Conservation (phyloP, 2,888 invertebrate species). For the Apomyelois bistriatella region DNA sequence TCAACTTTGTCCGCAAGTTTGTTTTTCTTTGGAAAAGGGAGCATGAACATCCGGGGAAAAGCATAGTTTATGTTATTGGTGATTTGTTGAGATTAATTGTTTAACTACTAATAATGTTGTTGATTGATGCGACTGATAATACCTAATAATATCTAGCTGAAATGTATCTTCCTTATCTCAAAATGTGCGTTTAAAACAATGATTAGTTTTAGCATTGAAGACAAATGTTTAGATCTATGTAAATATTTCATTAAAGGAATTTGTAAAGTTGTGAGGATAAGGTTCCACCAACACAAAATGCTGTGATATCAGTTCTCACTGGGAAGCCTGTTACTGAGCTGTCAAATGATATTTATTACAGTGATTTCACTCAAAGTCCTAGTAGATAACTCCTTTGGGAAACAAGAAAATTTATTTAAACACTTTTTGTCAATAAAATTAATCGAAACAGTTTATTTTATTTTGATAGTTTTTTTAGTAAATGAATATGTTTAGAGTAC, state of each 20-base stretch:
- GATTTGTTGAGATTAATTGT: constrained; percentile 40
- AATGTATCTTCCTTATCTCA: constrained; percentile 19
- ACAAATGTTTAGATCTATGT: constrained; percentile 31
- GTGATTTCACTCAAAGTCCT: too few relatives aligned
- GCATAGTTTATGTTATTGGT: constrained; percentile 49
- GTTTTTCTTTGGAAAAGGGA: constrained; percentile 32
- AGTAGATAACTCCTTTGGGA: neutral
- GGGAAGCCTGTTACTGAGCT: constrained; percentile 39
- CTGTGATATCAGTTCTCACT: constrained; percentile 76
- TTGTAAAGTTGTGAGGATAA: constrained; percentile 50
- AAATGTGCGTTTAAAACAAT: constrained; percentile 17
- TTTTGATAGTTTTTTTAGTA: too few relatives aligned
- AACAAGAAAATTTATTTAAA: neutral
- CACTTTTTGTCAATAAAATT: neutral
- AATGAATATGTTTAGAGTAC: neutral
- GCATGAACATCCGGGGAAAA: constrained; percentile 32
- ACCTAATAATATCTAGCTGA: constrained; percentile 35
- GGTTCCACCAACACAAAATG: constrained; percentile 64
- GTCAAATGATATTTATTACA: neutral
- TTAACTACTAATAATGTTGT: constrained; percentile 30
- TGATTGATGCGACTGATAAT: constrained; percentile 65
- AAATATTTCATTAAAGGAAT: constrained; percentile 34
- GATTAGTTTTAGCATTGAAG: neutral
- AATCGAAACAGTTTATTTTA: too few relatives aligned
- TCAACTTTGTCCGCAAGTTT: constrained; percentile 47